phyloP scores from a whole-genome alignment of 2,113 vertebrate species.

The Atractosteus spatula region DNA sequence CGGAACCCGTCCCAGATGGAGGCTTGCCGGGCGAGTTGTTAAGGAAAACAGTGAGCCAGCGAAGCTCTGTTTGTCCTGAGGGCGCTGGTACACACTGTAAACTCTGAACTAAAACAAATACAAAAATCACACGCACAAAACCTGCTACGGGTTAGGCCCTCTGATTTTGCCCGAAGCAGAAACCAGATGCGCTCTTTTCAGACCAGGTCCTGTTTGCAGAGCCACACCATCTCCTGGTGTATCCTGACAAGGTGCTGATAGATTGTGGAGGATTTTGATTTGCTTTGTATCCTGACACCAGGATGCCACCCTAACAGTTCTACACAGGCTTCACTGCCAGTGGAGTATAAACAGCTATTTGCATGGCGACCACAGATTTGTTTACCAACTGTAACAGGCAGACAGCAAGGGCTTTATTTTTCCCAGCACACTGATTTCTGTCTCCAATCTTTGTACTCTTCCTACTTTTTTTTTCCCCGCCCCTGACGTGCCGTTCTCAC shows the following conservation, averaged over 20 bases:
- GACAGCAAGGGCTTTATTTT: conserved; percentile 29
- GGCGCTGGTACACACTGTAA: too few species aligned
- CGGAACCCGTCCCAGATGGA: too few species aligned
- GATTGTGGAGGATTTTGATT: conserved; percentile 64
- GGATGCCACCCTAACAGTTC: conserved; percentile 57
- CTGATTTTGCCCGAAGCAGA: too few species aligned
- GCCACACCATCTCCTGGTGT: conserved; percentile 26
- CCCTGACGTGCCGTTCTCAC: not conserved
- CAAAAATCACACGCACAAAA: too few species aligned
- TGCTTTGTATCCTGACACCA: conserved; percentile 38
- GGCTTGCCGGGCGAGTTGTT: too few species aligned
- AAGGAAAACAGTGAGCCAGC: too few species aligned
- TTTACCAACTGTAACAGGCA: conserved; percentile 53
- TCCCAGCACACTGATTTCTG: conserved; percentile 63
- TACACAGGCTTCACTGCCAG: conserved; percentile 40
- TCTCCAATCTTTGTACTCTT: not conserved
- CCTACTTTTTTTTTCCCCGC: not conserved
- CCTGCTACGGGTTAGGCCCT: too few species aligned
- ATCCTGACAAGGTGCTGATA: conserved; percentile 27
- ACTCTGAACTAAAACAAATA: too few species aligned
- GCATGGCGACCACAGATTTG: conserved; percentile 74
- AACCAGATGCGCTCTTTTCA: conserved; percentile 1
- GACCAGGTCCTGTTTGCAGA: conserved; percentile 54
- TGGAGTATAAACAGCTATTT: conserved; percentile 57
- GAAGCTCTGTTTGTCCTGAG: too few species aligned